These are phyloP conservation scores for Cosmia trapezina DNA, from an alignment of 2,888 invertebrate species.

Conservation along the genomic window DNA sequence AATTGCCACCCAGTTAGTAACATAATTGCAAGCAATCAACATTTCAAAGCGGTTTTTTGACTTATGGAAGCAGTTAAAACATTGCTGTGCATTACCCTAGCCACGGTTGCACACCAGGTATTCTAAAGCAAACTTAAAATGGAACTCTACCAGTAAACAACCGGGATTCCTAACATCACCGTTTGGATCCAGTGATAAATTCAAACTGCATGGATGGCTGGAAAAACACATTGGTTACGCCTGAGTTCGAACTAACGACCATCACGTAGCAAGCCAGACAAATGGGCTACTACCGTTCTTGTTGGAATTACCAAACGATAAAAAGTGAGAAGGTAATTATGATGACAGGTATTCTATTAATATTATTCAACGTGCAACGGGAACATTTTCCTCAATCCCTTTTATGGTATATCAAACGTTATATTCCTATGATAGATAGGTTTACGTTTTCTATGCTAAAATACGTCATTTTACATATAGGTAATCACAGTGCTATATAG, in stretches of 20 bases:
- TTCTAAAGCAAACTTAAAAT: constrained; percentile 36
- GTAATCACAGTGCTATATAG: neutral
- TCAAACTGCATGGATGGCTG: constrained; percentile 55
- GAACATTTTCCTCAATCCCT: neutral
- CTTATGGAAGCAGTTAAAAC: constrained; percentile 17
- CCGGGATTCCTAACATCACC: constrained; percentile 49
- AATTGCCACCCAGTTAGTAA: constrained; percentile 30
- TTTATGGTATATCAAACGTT: constrained; percentile 5
- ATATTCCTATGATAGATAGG: neutral
- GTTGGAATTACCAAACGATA: constrained; percentile 55
- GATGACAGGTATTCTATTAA: constrained; percentile 44
- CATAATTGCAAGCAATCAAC: constrained; percentile 21
- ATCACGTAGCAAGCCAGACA: constrained; percentile 48
- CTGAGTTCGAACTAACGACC: constrained; percentile 57
- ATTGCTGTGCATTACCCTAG: constrained; percentile 30
- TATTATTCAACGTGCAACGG: constrained; percentile 35
- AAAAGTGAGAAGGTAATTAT: constrained; percentile 58
- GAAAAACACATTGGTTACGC: constrained; percentile 59
- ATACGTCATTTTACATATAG: neutral
- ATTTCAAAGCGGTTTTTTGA: constrained; percentile 19
- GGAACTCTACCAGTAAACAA: constrained; percentile 40
- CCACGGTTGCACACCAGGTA: constrained; percentile 40
- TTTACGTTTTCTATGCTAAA: neutral
- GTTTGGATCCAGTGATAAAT: constrained; percentile 59
- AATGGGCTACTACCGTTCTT: constrained; percentile 51